A percentile compares a stretch with the other conserved stretches of the same genome.
phyloP scores from a whole-genome alignment of 1,140 invertebrate species.

The Dendroctonus valens region DNA sequence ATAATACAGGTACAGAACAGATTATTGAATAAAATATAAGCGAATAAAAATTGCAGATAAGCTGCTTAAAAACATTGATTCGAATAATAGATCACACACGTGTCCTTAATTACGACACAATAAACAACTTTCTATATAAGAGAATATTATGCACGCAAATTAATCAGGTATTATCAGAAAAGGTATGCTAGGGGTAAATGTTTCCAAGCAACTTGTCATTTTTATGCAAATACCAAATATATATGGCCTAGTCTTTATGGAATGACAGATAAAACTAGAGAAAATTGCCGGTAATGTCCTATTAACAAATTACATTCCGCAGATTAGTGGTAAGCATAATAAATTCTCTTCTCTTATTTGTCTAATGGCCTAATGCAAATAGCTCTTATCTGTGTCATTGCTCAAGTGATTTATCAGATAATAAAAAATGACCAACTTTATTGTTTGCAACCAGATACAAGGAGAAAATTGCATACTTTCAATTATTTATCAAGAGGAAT shows the following conservation, averaged over 20 bases:
- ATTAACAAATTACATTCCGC: constrained; percentile 15
- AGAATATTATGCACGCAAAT: background rate
- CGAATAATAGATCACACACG: too few relatives aligned
- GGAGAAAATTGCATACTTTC: too few relatives aligned
- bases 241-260: constrained; percentile 2
- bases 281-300: constrained; percentile 9
- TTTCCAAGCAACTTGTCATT: constrained; percentile 5
- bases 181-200: constrained; percentile 9
- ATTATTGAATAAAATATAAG: too few relatives aligned
- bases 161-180: constrained; percentile 11
- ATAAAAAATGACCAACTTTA: background rate
- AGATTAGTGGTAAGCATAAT: constrained; percentile 11
- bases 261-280: constrained; percentile 4
- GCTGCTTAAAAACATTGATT: too few relatives aligned
- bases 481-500: too few relatives aligned
- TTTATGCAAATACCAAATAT: constrained; percentile 9
- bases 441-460: background rate
- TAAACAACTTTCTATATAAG: too few relatives aligned
- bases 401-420: constrained; percentile 9
- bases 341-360: constrained; percentile 13
- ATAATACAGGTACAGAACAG: too few relatives aligned
- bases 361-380: constrained; percentile 12
- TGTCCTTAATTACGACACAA: too few relatives aligned
- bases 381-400: constrained; percentile 6
- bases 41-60: too few relatives aligned